Base-by-base conservation (phyloP, 2,113 vertebrate species). In the Amia ocellicauda region DNA sequence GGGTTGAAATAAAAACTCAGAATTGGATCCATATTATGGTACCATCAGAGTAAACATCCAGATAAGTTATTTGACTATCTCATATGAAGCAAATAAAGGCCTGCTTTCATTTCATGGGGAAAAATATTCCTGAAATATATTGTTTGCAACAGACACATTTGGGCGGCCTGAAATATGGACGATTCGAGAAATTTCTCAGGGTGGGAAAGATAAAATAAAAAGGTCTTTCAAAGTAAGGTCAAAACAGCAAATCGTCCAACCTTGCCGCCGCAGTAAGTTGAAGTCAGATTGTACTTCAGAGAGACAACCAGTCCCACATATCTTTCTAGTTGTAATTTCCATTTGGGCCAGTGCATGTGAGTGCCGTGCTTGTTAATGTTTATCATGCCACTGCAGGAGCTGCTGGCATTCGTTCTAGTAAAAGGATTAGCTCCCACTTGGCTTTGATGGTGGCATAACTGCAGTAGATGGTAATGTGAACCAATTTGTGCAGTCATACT, bases 401-500 rank as follows among this genome's bases (percentile, higher is more conserved):
- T 11, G 22, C 3, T 29, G 7, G 60, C 28, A 36, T 52, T 62
- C 60, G 45, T 62, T 62, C 45, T 62, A 40, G n/a, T 28, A 4
- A 4, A 45, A 7, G 60, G 60, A 62, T 62, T 62, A 52, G 27
- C 16, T 36, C 45, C 19, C n/a, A n/a, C 24, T 3, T 14, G 17
- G 45, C 60, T 51, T 51, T 62, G 43, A 61, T 11, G 43, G 24
- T 27, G 8, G 27, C 11, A 16, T 29, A 17, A 10, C 2, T 40
- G 27, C 19, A 47, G 45, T 4, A 40, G 27, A 11, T n/a, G 20
- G 8, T 19, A 17, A 3, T 26, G 16, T 17, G 7, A 20, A 31
- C 28, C n/a, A 36, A 13, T 36, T 10, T 36, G 31, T 36, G 5
- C 31, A n/a, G n/a, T 36, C 11, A 36, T 36, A 10, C 11, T 36